Evolutionary conservation across 2,797 vertebrate genomes (phyloP).

Genomic region (Fratercula arctica): DNA sequence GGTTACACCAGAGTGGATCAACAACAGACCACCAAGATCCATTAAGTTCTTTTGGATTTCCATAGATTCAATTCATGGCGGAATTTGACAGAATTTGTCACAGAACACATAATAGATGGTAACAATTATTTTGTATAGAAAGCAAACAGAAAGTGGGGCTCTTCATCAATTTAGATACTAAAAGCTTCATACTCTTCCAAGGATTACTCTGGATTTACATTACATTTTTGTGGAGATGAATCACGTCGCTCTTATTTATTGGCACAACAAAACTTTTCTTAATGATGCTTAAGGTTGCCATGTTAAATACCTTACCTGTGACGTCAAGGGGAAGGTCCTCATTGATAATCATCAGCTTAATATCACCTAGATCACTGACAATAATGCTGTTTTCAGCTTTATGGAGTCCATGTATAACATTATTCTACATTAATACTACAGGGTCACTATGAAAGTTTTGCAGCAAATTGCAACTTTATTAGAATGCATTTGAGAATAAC

Average conservation of each 20-base stretch:
- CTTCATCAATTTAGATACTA: background rate
- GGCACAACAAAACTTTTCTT: background rate
- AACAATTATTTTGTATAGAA: background rate
- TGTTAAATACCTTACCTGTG: background rate
- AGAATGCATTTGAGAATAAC: background rate
- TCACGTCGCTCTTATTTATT: background rate
- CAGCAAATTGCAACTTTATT: background rate
- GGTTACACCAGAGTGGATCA: background rate
- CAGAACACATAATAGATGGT: background rate
- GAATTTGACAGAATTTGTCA: background rate
- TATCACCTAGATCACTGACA: background rate
- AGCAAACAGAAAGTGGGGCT: background rate
- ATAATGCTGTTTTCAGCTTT: background rate
- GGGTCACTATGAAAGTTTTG: background rate
- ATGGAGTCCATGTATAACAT: background rate
- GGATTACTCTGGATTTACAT: background rate
- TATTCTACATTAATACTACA: background rate
- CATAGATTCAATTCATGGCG: background rate
- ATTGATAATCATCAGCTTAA: background rate
- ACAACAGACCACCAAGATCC: background rate
- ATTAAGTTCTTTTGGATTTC: background rate
- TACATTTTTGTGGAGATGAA: background rate
- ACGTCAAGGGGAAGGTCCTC: background rate
- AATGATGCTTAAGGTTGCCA: background rate
- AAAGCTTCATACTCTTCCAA: background rate